Base-by-base conservation (phyloP, 1,140 invertebrate species). In the Ostrea edulis region DNA sequence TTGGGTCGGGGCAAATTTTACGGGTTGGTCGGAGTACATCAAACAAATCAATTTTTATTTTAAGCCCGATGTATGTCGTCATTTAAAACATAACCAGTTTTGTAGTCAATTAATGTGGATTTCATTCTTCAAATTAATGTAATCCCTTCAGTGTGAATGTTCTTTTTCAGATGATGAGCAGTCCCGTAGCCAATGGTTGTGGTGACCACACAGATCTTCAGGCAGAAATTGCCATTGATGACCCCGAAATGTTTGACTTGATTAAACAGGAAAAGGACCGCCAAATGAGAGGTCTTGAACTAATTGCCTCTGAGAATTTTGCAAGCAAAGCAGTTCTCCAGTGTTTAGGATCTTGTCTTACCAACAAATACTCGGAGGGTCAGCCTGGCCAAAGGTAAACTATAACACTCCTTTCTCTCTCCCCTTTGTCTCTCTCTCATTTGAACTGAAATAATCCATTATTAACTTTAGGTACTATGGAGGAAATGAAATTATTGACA, bases 401-500 rank as follows among this genome's bases (percentile, higher is more conserved):
- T 20, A 1, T 51, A 5, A 25, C 2, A 0, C 22, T 12, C 35
- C 5, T 44, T 44, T 44, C 35, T 5, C 5, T 5, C 5, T 5
- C 5, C 35, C 5, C 35, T 44, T 5, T 44, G 2, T 44, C 35
- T 44, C 35, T 44, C 35, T 44, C 35, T 44, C 35, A 44, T 44
- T 44, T 44, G 35, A 44, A 44, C 35, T 44, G 35, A 44, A 51
- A 81, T 20, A 81, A 29, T 83, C 17, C 52, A 0, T 22, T 53
- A 54, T 83, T 14, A 83, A 77, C 9, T 83, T 51, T 97, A 96
- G 96, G 87, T 97, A 97, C 95, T 99, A 99, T 96, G 99, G 98
- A 92, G 99, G 99, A 44, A 99, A 99, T 96, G 98, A 99, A 95
- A 97, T 96, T 92, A 99, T 99, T 90, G 99, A 99, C 96, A 95